Conservation (phyloP, 2,888 invertebrate species). For the Adineta ricciae region DNA sequence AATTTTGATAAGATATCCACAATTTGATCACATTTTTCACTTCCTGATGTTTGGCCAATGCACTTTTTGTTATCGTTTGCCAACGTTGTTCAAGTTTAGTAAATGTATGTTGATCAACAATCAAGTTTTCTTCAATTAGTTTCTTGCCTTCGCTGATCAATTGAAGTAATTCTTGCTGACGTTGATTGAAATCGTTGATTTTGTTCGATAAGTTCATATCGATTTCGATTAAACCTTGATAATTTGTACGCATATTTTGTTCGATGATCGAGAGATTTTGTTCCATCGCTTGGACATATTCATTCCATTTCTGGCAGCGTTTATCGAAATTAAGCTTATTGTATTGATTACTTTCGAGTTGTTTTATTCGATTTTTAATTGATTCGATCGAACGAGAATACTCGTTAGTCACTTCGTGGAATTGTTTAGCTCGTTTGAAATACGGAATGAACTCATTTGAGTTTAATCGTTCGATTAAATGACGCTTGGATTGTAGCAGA, state of each 20-base stretch:
- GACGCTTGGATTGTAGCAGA: neutral
- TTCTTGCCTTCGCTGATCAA: neutral
- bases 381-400: neutral
- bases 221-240: conserved; percentile 16
- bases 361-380: conserved; percentile 7
- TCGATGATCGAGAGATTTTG: neutral
- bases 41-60: neutral
- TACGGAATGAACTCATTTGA: neutral
- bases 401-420: neutral
- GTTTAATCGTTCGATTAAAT: conserved; percentile 13
- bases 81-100: conserved; percentile 18
- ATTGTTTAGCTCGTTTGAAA: neutral
- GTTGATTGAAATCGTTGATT: conserved; percentile 7
- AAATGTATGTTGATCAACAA: neutral
- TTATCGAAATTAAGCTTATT: conserved; percentile 4
- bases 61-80: neutral
- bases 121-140: conserved; percentile 13
- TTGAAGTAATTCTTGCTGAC: conserved; percentile 14
- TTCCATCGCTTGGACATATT: conserved; percentile 10
- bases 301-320: conserved; percentile 21
- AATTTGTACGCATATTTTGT: neutral
- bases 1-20: conserved; percentile 14
- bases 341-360: neutral
- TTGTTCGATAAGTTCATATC: neutral
- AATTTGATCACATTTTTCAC: neutral